Evolutionary conservation across 2,888 invertebrate genomes (phyloP), one percentile per base, ranked within the genome.

Genomic region (Boloria euphrosyne): DNA sequence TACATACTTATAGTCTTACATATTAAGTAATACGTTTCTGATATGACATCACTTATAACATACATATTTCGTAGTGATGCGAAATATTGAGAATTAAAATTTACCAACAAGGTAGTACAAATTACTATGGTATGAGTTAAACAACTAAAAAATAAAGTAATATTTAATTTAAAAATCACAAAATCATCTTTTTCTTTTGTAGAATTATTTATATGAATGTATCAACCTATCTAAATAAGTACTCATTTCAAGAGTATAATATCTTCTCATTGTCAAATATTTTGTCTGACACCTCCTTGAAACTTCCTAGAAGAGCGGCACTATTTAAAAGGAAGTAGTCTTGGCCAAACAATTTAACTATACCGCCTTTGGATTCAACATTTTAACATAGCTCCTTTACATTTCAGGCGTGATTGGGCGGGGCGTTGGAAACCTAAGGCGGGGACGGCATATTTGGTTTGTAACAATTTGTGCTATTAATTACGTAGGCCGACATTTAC

Each of bases 391-490:
- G 31, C 38, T 38, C 31, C 31, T 27, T 59, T 64, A 65, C 60
- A 65, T 69, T 75, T 73, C 75, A 80, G 87, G 89, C 88, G 88
- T 86, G 84, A 81, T 82, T 74, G 80, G 90, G 90, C 88, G 90
- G 85, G 76, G 85, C 81, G n/a, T 55, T 51, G 47, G 66, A 76
- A 70, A 73, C 79, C 79, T 75, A 80, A 82, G 89, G 88, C 85
- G 87, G 86, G 70, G 68, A 72, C 58, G 27, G 61, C 18, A 60
- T 82, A 77, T 83, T 83, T 83, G 78, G 77, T 73, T 79, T 74
- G 61, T 74, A 80, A 81, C 85, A 87, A 89, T 89, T 91, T 86
- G 86, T 81, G 78, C 75, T 78, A 86, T 86, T 86, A 83, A 86
- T 85, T 80, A 77, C 69, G 69, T 69, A 71, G 76, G 76, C 74